Evolutionary conservation across 1,140 invertebrate species (phyloP).

Genomic region (Orussus abietinus): DNA sequence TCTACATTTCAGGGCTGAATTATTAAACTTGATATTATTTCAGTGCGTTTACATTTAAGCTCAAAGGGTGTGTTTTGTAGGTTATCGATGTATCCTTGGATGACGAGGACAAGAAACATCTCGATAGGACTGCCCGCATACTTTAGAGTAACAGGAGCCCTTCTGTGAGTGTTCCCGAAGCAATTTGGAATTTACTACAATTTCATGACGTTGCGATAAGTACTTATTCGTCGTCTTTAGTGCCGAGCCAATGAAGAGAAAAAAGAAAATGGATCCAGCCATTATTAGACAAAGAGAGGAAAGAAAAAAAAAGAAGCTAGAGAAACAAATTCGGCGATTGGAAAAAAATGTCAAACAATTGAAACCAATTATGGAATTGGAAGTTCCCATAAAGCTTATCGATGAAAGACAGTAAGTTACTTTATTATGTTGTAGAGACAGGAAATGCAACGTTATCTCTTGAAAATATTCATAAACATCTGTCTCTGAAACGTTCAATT

Average conservation of each 20-base stretch:
- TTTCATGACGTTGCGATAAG: too few relatives aligned
- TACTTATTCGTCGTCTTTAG: constrained; percentile 42
- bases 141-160: too few relatives aligned
- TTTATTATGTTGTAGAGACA: too few relatives aligned
- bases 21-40: too few relatives aligned
- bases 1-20: too few relatives aligned
- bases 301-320: constrained; percentile 71
- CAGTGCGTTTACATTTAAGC: too few relatives aligned
- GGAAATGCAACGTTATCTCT: neutral
- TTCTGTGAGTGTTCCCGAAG: too few relatives aligned
- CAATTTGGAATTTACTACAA: too few relatives aligned
- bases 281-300: constrained; percentile 76
- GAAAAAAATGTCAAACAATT: constrained; percentile 72
- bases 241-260: constrained; percentile 84
- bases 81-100: too few relatives aligned
- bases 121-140: too few relatives aligned
- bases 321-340: constrained; percentile 76
- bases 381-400: constrained; percentile 64
- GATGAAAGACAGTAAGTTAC: constrained; percentile 62
- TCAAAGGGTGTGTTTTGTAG: too few relatives aligned
- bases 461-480: constrained; percentile 6
- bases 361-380: constrained; percentile 79
- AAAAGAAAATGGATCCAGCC: constrained; percentile 78
- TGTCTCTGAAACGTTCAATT: constrained; percentile 12
- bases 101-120: too few relatives aligned